These are phyloP conservation scores for Caenorhabditis japonica DNA, from an alignment of 2,888 invertebrate genomes.

Conservation along the genomic window DNA sequence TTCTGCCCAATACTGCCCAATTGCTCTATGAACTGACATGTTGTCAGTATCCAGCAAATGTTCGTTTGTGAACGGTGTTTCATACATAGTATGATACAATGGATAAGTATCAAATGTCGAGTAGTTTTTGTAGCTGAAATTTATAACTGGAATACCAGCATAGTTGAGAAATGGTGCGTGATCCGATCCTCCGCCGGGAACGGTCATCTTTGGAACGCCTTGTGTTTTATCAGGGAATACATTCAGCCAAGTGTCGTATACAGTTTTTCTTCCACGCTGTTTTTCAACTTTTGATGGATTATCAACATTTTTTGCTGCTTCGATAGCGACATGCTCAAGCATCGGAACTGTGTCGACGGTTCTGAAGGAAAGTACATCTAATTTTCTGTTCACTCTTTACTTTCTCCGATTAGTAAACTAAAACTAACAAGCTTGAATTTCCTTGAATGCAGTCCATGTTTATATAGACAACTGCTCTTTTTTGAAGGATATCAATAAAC, in stretches of 20 bases:
- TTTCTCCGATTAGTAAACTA: too few relatives aligned
- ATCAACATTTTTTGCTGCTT: slow-evolving; percentile 77
- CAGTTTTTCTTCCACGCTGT: slow-evolving; percentile 60
- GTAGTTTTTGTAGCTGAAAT: slow-evolving; percentile 77
- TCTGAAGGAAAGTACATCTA: slow-evolving; percentile 57
- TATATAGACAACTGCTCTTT: slow-evolving; percentile 79
- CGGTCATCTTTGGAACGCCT: slow-evolving; percentile 51
- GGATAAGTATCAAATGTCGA: slow-evolving; percentile 68
- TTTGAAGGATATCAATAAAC: slow-evolving; percentile 70
- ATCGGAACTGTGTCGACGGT: slow-evolving; percentile 75
- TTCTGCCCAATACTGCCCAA: slow-evolving; percentile 78
- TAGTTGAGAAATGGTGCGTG: slow-evolving; percentile 78
- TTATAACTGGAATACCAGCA: slow-evolving; percentile 79
- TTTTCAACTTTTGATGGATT: slow-evolving; percentile 65
- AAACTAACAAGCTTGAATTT: slow-evolving; percentile 70
- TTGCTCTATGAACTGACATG: slow-evolving; percentile 75
- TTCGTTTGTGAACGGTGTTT: slow-evolving; percentile 74
- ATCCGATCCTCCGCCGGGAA: slow-evolving; percentile 79
- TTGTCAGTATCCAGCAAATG: slow-evolving; percentile 73
- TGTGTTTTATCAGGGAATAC: slow-evolving; percentile 50
- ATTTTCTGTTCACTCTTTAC: slow-evolving; percentile 1
- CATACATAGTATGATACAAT: slow-evolving; percentile 76
- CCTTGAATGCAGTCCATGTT: slow-evolving; percentile 78
- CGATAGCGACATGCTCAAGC: slow-evolving; percentile 77
- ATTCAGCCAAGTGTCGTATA: slow-evolving; percentile 75